These are phyloP conservation scores for Lacerta agilis DNA, from an alignment of 2,797 vertebrate species.

Conservation along the genomic window DNA sequence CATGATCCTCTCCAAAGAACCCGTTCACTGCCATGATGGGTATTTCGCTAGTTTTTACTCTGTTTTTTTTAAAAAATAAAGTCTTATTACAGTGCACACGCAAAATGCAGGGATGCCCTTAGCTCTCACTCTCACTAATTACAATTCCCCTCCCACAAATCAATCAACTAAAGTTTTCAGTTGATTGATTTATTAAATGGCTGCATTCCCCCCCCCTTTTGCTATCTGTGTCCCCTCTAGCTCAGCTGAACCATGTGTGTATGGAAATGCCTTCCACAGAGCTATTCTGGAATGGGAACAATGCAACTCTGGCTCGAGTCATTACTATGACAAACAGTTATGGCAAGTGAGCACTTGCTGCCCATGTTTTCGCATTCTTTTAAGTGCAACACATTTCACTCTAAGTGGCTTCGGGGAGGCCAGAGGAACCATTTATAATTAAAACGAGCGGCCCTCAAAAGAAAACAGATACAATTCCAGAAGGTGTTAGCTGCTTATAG, in stretches of 20 bases:
- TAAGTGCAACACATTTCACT: slow-evolving; percentile 29
- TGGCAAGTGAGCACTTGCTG: not conserved
- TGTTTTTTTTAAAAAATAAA: no score
- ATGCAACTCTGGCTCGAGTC: not conserved
- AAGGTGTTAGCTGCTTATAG: slow-evolving; percentile 25
- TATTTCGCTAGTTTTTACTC: not conserved
- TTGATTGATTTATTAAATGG: not conserved
- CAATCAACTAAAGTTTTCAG: not conserved
- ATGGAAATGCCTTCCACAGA: not conserved
- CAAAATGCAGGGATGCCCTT: not conserved
- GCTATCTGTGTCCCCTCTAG: not conserved
- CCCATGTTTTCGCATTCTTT: slow-evolving; percentile 4
- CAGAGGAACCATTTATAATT: slow-evolving; percentile 26
- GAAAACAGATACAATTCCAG: slow-evolving; percentile 23
- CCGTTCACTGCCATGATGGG: not conserved
- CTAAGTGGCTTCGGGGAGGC: slow-evolving; percentile 14
- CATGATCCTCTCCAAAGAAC: not conserved
- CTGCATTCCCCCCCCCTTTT: not conserved
- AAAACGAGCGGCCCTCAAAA: slow-evolving; percentile 35
- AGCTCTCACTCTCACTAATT: not conserved
- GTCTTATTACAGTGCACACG: not conserved
- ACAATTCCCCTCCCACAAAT: not conserved
- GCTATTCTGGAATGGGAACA: not conserved
- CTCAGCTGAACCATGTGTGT: no score
- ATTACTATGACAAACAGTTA: slow-evolving; percentile 10